Evolutionary conservation across 2,888 invertebrate species (phyloP).

Genomic region (Autographa pulchrina): DNA sequence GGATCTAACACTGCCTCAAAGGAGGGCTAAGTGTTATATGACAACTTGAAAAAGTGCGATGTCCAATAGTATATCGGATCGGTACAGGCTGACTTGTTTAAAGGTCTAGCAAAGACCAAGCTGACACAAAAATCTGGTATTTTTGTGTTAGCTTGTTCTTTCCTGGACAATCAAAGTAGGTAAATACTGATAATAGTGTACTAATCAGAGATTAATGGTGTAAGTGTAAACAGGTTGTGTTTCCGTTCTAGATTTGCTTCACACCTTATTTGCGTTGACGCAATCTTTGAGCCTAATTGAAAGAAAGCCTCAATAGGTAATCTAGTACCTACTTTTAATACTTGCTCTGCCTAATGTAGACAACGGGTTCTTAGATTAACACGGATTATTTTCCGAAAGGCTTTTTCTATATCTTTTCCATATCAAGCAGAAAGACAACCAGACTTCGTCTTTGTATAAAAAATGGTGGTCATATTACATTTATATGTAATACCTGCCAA

Average conservation of each 20-base stretch:
- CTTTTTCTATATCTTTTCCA: neutral
- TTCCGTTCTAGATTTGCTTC: slow-evolving; percentile 35
- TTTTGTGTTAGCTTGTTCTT: too few relatives aligned
- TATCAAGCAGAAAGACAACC: neutral
- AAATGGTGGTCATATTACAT: neutral
- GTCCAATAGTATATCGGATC: too few relatives aligned
- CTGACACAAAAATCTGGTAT: too few relatives aligned
- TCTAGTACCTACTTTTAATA: neutral
- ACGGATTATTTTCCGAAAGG: neutral
- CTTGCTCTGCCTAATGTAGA: neutral
- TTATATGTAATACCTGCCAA: too few relatives aligned
- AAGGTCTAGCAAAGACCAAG: too few relatives aligned
- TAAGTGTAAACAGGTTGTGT: slow-evolving; percentile 35
- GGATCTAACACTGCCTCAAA: too few relatives aligned
- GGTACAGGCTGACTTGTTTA: too few relatives aligned
- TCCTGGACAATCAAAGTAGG: neutral
- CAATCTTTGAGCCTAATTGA: neutral
- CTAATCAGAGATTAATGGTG: slow-evolving; percentile 23
- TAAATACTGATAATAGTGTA: too few relatives aligned
- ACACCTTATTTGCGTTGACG: slow-evolving; percentile 11
- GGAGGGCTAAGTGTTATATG: too few relatives aligned
- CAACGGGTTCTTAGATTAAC: neutral
- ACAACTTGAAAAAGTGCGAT: too few relatives aligned
- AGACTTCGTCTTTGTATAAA: neutral
- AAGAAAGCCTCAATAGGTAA: neutral